phyloP scores from a whole-genome alignment of 1,140 invertebrate species.

The Pogonognathellus flavescens region DNA sequence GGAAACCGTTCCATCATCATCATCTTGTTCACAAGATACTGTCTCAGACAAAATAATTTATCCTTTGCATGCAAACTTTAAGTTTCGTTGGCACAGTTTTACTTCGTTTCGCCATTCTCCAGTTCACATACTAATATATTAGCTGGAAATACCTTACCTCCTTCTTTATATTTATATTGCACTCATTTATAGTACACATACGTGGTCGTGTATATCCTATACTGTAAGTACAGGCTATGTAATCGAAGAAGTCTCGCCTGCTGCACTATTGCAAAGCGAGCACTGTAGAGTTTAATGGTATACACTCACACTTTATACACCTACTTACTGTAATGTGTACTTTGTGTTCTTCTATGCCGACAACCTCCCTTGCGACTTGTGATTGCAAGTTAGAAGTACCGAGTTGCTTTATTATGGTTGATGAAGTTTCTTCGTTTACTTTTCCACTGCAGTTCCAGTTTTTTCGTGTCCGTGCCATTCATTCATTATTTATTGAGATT shows the following conservation, averaged over 20 bases:
- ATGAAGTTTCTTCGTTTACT: slow-evolving; percentile 45
- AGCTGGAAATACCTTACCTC: no score
- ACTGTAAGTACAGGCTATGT: neutral
- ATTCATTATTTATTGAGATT: slow-evolving; percentile 51
- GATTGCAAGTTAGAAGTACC: slow-evolving; percentile 16
- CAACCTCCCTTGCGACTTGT: slow-evolving; percentile 29
- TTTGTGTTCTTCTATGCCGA: neutral
- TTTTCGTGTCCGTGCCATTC: slow-evolving; percentile 30
- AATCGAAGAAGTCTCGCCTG: neutral
- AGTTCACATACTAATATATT: neutral
- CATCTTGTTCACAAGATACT: slow-evolving; percentile 50
- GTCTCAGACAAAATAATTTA: slow-evolving; percentile 50
- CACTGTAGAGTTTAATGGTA: neutral
- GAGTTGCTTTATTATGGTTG: slow-evolving; percentile 39
- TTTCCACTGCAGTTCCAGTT: slow-evolving; percentile 34
- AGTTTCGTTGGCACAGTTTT: slow-evolving; percentile 44
- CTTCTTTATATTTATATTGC: no score
- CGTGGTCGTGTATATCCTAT: neutral
- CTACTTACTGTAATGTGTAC: neutral
- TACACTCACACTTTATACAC: neutral
- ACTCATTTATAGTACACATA: neutral
- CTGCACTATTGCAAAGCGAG: no score
- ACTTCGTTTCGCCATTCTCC: slow-evolving; percentile 8
- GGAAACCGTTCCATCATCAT: slow-evolving; percentile 49
- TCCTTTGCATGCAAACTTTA: slow-evolving; percentile 48